Percentiles rank a stretch among this genome's conserved stretches.
Conservation (phyloP, 2,888 invertebrate genomes). For the Formica aserva region DNA sequence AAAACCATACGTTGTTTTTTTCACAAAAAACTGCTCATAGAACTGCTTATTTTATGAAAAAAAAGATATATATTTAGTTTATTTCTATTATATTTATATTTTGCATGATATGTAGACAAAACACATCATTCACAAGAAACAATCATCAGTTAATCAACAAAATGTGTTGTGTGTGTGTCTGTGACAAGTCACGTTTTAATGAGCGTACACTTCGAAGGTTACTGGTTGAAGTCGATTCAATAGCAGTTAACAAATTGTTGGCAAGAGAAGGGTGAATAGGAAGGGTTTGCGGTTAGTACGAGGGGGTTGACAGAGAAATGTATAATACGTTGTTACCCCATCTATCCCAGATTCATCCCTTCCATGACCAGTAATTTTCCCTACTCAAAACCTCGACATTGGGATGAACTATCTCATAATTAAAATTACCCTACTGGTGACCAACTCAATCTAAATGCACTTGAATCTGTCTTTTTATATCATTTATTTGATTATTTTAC, state of each 20-base stretch:
- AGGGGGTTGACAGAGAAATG: conserved; percentile 78
- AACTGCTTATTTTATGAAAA: no score
- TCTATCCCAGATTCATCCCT: conserved; percentile 74
- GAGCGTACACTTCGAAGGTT: conserved; percentile 59
- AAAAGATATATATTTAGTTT: no score
- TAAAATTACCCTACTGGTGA: conserved; percentile 79
- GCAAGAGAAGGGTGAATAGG: conserved; percentile 72
- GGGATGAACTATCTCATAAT: conserved; percentile 79
- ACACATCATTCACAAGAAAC: not conserved
- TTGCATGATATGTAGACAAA: not conserved
- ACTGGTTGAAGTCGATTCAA: conserved; percentile 78
- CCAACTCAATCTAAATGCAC: not conserved
- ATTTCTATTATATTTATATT: no score
- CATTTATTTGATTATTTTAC: conserved; percentile 2
- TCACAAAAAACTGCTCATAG: no score
- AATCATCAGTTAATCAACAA: conserved; percentile 24
- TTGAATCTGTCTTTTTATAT: not conserved
- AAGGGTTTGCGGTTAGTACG: conserved; percentile 82
- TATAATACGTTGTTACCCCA: conserved; percentile 85
- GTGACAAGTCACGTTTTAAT: conserved; percentile 52
- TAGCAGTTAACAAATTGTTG: conserved; percentile 85
- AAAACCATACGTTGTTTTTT: no score
- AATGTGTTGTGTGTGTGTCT: not conserved
- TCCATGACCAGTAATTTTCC: conserved; percentile 74
- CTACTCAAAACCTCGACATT: conserved; percentile 65